Evolutionary conservation across 2,888 invertebrate genomes (phyloP).

Genomic region (Allygus modestus): DNA sequence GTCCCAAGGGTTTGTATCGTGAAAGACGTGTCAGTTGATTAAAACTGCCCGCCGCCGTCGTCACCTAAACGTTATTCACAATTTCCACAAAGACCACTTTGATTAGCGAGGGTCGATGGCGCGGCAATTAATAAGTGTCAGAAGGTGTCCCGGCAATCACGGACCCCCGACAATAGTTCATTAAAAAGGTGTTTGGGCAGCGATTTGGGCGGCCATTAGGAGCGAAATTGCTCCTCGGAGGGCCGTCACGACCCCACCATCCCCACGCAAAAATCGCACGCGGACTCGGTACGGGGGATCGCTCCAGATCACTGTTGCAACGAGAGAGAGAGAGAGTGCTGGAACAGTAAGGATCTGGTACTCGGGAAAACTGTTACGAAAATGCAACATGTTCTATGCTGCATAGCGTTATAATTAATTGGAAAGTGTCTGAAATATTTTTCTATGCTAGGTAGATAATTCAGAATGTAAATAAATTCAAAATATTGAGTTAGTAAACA

Average conservation of each 20-base stretch:
- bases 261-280: constrained; percentile 1
- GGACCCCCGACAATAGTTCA: constrained; percentile 78
- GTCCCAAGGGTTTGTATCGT: neutral
- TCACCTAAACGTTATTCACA: constrained; percentile 3
- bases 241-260: constrained; percentile 73
- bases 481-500: no score
- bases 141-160: constrained; percentile 59
- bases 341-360: neutral
- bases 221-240: constrained; percentile 77
- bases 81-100: constrained; percentile 25
- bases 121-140: constrained; percentile 59
- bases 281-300: neutral
- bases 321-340: no score
- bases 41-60: neutral
- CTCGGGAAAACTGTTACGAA: no score
- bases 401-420: no score
- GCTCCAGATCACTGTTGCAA: neutral
- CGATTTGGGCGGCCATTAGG: constrained; percentile 79
- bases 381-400: no score
- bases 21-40: constrained; percentile 14
- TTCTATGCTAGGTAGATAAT: no score
- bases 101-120: constrained; percentile 20
- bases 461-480: no score
- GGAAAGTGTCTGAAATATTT: no score
- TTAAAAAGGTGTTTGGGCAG: constrained; percentile 86